phyloP scores from a whole-genome alignment of 2,113 vertebrate species.

The Marmota monax region DNA sequence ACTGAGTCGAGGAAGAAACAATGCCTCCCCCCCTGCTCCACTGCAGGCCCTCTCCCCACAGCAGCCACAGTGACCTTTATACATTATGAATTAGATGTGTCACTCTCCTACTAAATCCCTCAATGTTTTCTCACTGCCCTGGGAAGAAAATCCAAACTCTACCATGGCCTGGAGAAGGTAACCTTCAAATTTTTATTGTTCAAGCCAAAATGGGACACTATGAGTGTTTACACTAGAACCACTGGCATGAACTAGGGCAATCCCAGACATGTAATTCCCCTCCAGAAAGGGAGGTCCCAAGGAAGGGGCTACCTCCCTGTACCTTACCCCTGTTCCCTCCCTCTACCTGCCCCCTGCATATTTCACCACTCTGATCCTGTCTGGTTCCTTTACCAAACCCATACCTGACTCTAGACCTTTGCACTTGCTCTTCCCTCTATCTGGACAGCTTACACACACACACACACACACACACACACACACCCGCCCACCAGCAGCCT shows the following conservation, averaged over 20 bases:
- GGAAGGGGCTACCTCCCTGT: not conserved
- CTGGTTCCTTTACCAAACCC: not conserved
- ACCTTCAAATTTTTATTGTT: conserved; percentile 48
- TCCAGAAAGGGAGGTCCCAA: not conserved
- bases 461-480: too few species aligned
- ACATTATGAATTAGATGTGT: conserved; percentile 22
- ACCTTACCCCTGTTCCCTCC: not conserved
- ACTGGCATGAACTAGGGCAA: not conserved
- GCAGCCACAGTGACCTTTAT: conserved; percentile 4
- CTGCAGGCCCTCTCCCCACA: not conserved
- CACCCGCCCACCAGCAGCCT: too few species aligned
- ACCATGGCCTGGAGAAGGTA: not conserved
- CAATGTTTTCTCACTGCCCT: not conserved
- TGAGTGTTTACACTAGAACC: not conserved
- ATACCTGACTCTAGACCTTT: not conserved
- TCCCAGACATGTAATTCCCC: too few species aligned
- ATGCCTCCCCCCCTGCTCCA: not conserved
- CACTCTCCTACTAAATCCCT: not conserved
- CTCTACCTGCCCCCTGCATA: not conserved
- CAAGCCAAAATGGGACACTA: not conserved
- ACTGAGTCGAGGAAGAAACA: not conserved
- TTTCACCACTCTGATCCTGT: not conserved
- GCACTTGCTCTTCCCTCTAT: not conserved
- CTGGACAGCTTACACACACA: not conserved
- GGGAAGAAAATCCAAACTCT: conserved; percentile 26